Percentiles rank a stretch among this genome's conserved stretches.
Evolutionary conservation across 2,113 vertebrate species (phyloP).

Genomic region (Stictonetta naevosa): DNA sequence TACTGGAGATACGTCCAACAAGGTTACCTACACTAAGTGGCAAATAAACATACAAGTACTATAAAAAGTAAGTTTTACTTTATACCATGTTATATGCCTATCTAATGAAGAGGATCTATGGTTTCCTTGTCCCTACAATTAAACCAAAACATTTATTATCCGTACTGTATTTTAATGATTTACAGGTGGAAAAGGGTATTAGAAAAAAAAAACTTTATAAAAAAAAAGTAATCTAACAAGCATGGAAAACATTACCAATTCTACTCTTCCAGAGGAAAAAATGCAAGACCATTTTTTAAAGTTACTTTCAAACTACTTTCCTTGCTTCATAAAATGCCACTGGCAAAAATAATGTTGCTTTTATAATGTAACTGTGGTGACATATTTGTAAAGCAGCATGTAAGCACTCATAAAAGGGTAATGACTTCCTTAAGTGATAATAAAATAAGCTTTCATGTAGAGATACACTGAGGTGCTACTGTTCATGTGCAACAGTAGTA

Average conservation of each 20-base stretch:
- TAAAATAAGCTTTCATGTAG: slow-evolving; percentile 77
- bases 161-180: slow-evolving; percentile 32
- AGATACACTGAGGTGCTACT: slow-evolving; percentile 42
- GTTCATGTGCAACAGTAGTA: slow-evolving; percentile 8
- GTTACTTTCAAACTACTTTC: slow-evolving; percentile 63
- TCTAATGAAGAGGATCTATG: slow-evolving; percentile 28
- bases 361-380: slow-evolving; percentile 70
- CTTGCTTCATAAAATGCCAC: slow-evolving; percentile 66
- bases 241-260: slow-evolving; percentile 17
- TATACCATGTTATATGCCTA: not conserved
- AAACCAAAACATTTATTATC: not conserved
- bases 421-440: slow-evolving; percentile 78
- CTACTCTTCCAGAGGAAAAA: not conserved
- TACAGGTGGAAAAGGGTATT: not conserved
- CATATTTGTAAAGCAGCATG: slow-evolving; percentile 78
- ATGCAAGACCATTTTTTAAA: slow-evolving; percentile 37
- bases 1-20: not conserved
- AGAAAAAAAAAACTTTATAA: not conserved
- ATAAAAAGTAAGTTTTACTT: not conserved
- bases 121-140: slow-evolving; percentile 15
- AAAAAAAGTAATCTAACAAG: not conserved
- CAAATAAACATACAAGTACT: not conserved
- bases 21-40: not conserved
- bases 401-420: slow-evolving; percentile 76
- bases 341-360: slow-evolving; percentile 70